Conservation (phyloP, 2,113 vertebrate genomes). For the Burhinus bistriatus region DNA sequence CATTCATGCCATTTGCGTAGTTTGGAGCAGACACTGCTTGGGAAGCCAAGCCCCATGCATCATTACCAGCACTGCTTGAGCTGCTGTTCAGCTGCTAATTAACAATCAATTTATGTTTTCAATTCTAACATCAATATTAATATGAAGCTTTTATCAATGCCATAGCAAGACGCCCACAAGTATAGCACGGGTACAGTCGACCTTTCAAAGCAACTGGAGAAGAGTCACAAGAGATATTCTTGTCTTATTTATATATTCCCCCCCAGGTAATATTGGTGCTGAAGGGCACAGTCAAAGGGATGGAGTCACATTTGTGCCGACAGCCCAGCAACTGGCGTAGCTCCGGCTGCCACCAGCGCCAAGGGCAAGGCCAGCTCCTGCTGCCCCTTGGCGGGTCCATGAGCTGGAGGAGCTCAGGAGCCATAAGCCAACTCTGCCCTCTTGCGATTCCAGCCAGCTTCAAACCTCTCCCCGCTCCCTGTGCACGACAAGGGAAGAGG, state of each 20-base stretch:
- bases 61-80: not conserved
- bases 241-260: not conserved
- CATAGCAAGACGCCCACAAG: not conserved
- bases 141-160: not conserved
- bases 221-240: not conserved
- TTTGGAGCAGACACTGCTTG: not conserved
- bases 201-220: constrained; percentile 6
- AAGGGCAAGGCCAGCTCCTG: not conserved
- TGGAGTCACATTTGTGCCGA: not conserved
- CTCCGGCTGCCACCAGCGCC: not conserved
- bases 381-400: not conserved
- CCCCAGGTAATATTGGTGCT: not conserved
- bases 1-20: not conserved
- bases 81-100: constrained; percentile 18
- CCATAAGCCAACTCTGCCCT: constrained; percentile 40
- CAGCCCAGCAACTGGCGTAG: not conserved
- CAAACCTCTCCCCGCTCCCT: not conserved
- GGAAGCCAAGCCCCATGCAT: not conserved
- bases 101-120: constrained; percentile 23
- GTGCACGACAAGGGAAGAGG: not conserved
- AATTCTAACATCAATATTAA: constrained; percentile 15
- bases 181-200: fast-evolving
- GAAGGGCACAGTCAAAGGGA: not conserved
- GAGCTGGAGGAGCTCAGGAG: not conserved
- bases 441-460: constrained; percentile 6